phyloP scores from a whole-genome alignment of 2,797 vertebrate genomes.

The Sebastes minor region DNA sequence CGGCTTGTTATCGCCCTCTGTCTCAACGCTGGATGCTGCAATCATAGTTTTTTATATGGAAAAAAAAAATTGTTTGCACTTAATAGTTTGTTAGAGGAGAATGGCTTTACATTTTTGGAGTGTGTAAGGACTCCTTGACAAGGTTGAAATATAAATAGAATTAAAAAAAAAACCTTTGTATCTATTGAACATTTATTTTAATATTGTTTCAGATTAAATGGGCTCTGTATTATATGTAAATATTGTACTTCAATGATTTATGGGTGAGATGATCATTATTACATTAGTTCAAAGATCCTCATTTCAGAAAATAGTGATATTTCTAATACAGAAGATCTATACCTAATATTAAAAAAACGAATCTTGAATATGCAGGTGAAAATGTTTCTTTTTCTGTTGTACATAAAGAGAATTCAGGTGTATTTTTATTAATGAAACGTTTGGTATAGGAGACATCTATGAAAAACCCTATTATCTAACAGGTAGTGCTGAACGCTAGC shows the following conservation, averaged over 20 bases:
- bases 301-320: conserved; percentile 88
- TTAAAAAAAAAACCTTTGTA: conserved; percentile 80
- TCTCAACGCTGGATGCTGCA: conserved; percentile 92
- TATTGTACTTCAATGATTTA: conserved; percentile 87
- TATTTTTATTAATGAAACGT: conserved; percentile 82
- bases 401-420: conserved; percentile 84
- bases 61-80: conserved; percentile 91
- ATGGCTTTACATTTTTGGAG: conserved; percentile 86
- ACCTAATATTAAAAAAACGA: conserved; percentile 84
- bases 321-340: conserved; percentile 90
- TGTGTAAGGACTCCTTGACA: conserved; percentile 79
- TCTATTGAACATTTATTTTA: conserved; percentile 92
- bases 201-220: conserved; percentile 87
- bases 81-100: conserved; percentile 90
- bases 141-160: conserved; percentile 81
- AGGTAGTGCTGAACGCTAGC: conserved; percentile 74
- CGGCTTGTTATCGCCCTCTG: conserved; percentile 82
- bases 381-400: conserved; percentile 83
- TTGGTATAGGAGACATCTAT: conserved; percentile 81
- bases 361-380: conserved; percentile 88
- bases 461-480: conserved; percentile 71
- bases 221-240: conserved; percentile 90
- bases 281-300: conserved; percentile 81
- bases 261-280: conserved; percentile 83
- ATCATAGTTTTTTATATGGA: conserved; percentile 82